Evolutionary conservation across 2,113 vertebrate genomes (phyloP).

Genomic region (Otocyon megalotis): DNA sequence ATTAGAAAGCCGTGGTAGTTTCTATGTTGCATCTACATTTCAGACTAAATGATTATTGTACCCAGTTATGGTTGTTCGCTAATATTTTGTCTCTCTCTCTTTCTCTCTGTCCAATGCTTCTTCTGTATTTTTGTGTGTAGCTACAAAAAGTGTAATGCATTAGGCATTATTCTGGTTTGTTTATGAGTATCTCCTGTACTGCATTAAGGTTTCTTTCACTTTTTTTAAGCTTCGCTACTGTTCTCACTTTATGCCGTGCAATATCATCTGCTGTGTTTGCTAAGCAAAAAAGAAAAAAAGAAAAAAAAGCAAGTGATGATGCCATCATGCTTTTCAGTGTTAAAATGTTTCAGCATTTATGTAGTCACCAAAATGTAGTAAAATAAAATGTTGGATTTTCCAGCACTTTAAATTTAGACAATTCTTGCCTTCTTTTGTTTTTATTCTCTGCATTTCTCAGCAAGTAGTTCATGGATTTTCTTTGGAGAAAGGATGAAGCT

Average conservation of each 20-base stretch:
- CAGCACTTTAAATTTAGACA: constrained; percentile 94
- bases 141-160: constrained; percentile 86
- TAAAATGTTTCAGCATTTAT: constrained; percentile 99
- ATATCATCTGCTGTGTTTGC: constrained; percentile 99
- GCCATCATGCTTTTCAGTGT: constrained; percentile 98
- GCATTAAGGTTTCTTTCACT: constrained; percentile 89
- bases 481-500: not conserved
- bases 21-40: constrained; percentile 91
- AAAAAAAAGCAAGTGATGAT: constrained; percentile 95
- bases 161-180: constrained; percentile 91
- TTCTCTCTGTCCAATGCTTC: constrained; percentile 88
- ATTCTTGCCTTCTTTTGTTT: constrained; percentile 86
- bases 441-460: not conserved
- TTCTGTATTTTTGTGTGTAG: constrained; percentile 90
- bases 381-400: constrained; percentile 99
- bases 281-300: constrained; percentile 91
- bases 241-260: constrained; percentile 97
- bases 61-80: constrained; percentile 86
- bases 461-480: not conserved
- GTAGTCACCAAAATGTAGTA: constrained; percentile 98
- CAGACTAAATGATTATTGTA: constrained; percentile 89
- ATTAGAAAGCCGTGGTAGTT: constrained; percentile 89
- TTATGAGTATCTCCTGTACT: constrained; percentile 91
- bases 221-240: constrained; percentile 93
- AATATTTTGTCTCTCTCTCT: constrained; percentile 87